These are phyloP conservation scores for Cardinalis cardinalis DNA, from an alignment of 2,113 vertebrate genomes.

Conservation along the genomic window DNA sequence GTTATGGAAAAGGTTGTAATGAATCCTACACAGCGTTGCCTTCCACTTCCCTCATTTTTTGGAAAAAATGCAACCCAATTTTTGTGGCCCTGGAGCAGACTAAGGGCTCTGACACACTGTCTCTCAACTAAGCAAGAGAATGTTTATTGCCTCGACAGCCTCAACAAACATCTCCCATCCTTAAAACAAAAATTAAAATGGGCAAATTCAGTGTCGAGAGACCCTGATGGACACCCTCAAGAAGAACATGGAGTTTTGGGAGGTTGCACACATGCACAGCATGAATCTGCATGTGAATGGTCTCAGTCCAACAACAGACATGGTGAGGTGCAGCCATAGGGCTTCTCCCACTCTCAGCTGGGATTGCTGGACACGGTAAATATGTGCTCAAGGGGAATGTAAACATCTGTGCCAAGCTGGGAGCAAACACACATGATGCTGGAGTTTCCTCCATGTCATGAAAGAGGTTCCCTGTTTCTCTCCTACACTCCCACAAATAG, in stretches of 20 bases:
- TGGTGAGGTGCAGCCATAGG: neutral
- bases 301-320: neutral
- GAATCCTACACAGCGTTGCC: neutral
- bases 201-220: neutral
- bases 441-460: neutral
- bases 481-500: neutral
- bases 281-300: accelerated
- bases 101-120: neutral
- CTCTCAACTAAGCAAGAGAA: neutral
- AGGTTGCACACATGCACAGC: accelerated
- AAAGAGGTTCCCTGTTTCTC: conserved; percentile 17
- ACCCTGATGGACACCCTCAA: neutral
- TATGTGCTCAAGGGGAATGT: neutral
- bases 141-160: neutral
- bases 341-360: neutral
- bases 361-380: neutral
- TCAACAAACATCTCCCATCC: neutral
- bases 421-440: neutral
- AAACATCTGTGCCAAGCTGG: neutral
- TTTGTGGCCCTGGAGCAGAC: neutral
- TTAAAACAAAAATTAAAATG: neutral
- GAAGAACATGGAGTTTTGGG: accelerated
- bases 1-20: neutral
- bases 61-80: neutral
- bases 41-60: neutral